Base-by-base conservation (phyloP, 2,888 invertebrate genomes). In the Catocala sponsa region DNA sequence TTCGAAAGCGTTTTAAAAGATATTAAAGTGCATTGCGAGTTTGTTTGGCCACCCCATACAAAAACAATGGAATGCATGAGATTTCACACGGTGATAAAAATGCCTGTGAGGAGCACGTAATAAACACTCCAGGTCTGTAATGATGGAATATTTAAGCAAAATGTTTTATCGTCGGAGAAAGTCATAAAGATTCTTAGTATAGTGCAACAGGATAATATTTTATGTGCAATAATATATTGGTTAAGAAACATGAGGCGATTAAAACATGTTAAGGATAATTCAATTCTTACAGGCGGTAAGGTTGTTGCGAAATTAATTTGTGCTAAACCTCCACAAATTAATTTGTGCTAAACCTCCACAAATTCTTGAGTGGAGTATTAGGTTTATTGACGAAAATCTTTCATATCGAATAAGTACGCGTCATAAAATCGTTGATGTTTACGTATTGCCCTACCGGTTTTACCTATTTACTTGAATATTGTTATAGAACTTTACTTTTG, bases 31-130 rank as follows among this genome's bases (percentile, higher is more conserved):
- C 13, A 41, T 52, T 51, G 32, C 55, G 52, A 63, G 70, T 66
- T 76, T 61, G 72, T 70, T 63, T 65, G 63, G 68, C 65, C 65
- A 75, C 79, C 72, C 79, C 64, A 55, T 63, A 63, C 51, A 77
- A 78, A 77, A 79, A 82, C 84, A 78, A 81, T 80, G 70, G 71
- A 62, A 55, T 63, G 70, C 67, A 12, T 67, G 55, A 71, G 83
- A 85, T 86, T 82, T 86, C 82, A 68, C 86, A 85, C 74, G 69
- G 43, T 61, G 86, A 84, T 86, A 83, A 77, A 77, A 80, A 74
- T 72, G 65, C 74, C 73, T 78, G 79, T 73, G 78, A 80, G 74
- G 74, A 70, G 64, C 72, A 68, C 41, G 59, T 72, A 72, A 76
- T 78, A 70, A 74, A 71, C 73, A 58, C 63, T 63, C 6, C 53